phyloP scores from a whole-genome alignment of 2,888 invertebrate genomes.

The Rhabditophanes sp. region DNA sequence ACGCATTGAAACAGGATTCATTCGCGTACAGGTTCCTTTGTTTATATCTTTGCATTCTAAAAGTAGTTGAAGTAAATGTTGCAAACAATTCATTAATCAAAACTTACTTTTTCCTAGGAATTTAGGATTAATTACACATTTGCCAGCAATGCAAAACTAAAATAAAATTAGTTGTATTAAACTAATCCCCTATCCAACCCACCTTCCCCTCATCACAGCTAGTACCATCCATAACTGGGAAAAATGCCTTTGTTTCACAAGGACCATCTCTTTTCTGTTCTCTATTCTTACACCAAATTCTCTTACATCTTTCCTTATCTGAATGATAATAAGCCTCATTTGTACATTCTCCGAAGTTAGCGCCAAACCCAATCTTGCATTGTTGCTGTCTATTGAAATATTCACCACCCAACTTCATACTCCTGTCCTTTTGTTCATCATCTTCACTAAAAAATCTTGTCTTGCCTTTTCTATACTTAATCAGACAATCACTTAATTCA shows the following conservation, averaged over 20 bases:
- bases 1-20: too few species aligned
- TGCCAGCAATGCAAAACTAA: not conserved
- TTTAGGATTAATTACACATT: not conserved
- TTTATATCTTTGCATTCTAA: too few species aligned
- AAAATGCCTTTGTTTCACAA: slow-evolving; percentile 35
- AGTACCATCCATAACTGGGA: slow-evolving; percentile 39
- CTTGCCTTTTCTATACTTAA: too few species aligned
- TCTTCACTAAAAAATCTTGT: not conserved
- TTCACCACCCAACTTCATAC: slow-evolving; percentile 12
- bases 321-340: slow-evolving; percentile 17
- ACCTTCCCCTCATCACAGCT: slow-evolving; percentile 28
- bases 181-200: too few species aligned
- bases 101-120: not conserved
- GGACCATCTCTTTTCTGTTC: slow-evolving; percentile 15
- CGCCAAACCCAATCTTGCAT: slow-evolving; percentile 36
- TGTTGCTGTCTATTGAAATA: slow-evolving; percentile 20
- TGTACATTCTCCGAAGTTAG: slow-evolving; percentile 25
- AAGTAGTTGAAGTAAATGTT: too few species aligned
- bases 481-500: too few species aligned
- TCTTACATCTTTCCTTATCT: slow-evolving; percentile 19
- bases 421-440: slow-evolving; percentile 5
- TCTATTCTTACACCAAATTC: slow-evolving; percentile 39
- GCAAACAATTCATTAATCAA: too few species aligned
- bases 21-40: too few species aligned
- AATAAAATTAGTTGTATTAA: not conserved